Evolutionary conservation across 2,888 invertebrate genomes (phyloP).

Genomic region (Megastigmus dorsalis): DNA sequence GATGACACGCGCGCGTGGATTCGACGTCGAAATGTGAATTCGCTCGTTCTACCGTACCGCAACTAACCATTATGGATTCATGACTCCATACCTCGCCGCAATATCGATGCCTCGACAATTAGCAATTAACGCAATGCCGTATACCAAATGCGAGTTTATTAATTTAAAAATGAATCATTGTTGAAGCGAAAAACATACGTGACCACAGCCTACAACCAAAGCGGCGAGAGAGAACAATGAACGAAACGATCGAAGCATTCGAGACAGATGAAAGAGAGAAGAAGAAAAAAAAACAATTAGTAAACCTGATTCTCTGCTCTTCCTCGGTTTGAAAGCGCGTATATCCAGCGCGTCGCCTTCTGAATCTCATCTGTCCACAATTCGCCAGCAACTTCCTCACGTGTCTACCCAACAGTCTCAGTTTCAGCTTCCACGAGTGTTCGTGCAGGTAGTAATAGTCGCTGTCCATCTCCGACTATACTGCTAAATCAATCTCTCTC

Average conservation of each 20-base stretch:
- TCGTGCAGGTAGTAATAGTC: constrained; percentile 63
- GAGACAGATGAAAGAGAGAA: background rate
- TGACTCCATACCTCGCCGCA: too few species aligned
- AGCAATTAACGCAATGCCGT: too few species aligned
- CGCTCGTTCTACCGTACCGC: too few species aligned
- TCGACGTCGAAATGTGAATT: too few species aligned
- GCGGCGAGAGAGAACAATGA: too few species aligned
- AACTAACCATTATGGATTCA: too few species aligned
- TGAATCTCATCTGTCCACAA: constrained; percentile 55
- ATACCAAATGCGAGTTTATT: too few species aligned
- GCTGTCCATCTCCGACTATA: constrained; percentile 30
- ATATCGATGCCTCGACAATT: too few species aligned
- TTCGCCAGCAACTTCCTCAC: constrained; percentile 62
- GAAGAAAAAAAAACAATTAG: background rate
- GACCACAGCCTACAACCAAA: too few species aligned
- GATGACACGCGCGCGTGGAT: too few species aligned
- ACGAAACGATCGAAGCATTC: background rate
- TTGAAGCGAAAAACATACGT: background rate
- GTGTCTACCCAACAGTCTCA: constrained; percentile 65
- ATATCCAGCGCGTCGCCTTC: constrained; percentile 78
- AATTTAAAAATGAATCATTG: too few species aligned
- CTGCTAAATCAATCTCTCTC: too few species aligned
- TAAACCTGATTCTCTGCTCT: constrained; percentile 79
- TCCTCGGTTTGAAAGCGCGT: constrained; percentile 81
- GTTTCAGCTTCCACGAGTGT: constrained; percentile 67